Evolutionary conservation across 2,888 invertebrate species (phyloP), one percentile per base, ranked within the genome.

Genomic region (Pollenia labialis): DNA sequence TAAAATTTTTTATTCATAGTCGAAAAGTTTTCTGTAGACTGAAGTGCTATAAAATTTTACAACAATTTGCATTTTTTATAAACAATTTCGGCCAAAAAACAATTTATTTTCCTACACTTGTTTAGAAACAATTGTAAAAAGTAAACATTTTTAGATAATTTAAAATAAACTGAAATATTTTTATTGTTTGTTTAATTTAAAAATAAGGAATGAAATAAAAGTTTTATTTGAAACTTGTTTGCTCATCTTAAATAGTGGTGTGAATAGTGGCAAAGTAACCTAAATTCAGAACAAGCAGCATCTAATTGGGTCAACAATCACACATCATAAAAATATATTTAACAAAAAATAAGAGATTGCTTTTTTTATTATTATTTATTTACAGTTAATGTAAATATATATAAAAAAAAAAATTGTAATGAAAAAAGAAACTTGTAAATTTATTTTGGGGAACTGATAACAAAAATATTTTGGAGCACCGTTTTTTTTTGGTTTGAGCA

Each of bases 221-320:
- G 11, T 60, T 18, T 10, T 60, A 7, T 32, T 32, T 9, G 14
- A 18, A 62, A 50, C 50, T 23, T 50, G 9, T 71, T 50, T 11
- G 54, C 52, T 58, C 42, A 50, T 60, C 18, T 44, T 10, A 58
- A 75, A 14, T 60, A 54, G 14, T 42, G 58, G 11, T 32, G 42
- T 11, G 11, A 7, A n/a, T 32, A 62, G 4, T 44, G 71, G 44
- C 60, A 80, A 50, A 68, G 52, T 60, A 69, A 62, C 82, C 62
- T 23, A 82, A 76, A 81, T 81, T 50, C 56, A 54, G 60, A 7
- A 11, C 14, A 6, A 56, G 72, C 81, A 79, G 74, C 79, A 68
- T 74, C 77, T 84, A 84, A 79, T 74, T 84, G 48, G 84, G 84
- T 84, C 84, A 84, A 54, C 79, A 84, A 74, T 60, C 66, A 84